Evolutionary conservation across 2,797 vertebrate genomes (phyloP), one percentile per base, ranked within the genome.

Genomic region (Yasuhikotakia modesta): DNA sequence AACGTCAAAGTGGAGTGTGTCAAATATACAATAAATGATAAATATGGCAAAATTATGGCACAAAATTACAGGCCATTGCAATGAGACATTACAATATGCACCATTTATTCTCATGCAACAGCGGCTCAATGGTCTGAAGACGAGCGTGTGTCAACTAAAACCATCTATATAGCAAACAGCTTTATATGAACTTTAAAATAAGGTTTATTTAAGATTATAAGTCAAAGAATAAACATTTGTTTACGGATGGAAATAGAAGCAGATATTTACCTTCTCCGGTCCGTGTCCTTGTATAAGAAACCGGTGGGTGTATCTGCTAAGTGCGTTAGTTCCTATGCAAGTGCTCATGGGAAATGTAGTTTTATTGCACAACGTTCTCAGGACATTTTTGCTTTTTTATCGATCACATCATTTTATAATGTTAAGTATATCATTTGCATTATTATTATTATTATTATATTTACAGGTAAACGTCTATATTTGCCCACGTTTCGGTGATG

Each of bases 231-330:
- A 57, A 60, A 48, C 6, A 11, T 19, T 68, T 68, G 2, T 35
- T 17, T 61, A 17, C 35, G 70, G 45, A 64, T 70, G 68, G 68
- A 78, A 70, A 78, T 43, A 48, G 10, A 19, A 21, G 43, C 39
- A 76, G 19, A 61, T 74, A 78, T 81, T 72, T 82, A 80, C 80
- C 70, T 63, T 43, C 70, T 57, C 27, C 78, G 30, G 69, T 43
- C 19, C 57, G 78, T 81, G 77, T 16, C n/a, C 24, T 58, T 53
- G 53, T 68, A 64, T 79, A 83, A 46, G 27, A 3, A 48, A 60
- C 65, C 75, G 58, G 70, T 46, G 60, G 69, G 17, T 22, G 35
- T 32, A 32, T 21, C 45, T 5, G 30, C 24, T 16, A 57, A 58
- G 11, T 13, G 35, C 10, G 1, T 8, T 39, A 39, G 6, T 79